Conservation (phyloP, 2,797 vertebrate species). For the Pelobates cultripes region DNA sequence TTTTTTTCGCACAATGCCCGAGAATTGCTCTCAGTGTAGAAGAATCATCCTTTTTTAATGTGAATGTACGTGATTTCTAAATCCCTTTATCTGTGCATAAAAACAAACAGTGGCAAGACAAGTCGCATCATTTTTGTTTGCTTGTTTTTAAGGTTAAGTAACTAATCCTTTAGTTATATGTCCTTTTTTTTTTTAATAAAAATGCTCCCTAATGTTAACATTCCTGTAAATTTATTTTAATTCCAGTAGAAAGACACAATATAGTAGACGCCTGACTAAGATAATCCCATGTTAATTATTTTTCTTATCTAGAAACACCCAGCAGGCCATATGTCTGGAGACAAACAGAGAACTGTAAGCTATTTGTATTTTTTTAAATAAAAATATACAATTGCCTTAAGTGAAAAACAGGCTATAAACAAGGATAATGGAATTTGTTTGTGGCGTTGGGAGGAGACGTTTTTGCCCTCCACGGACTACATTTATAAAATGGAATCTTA, state of each 20-base stretch:
- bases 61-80: no score
- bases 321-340: slow-evolving; percentile 12
- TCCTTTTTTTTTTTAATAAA: neutral
- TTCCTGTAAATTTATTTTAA: neutral
- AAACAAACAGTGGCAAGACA: neutral
- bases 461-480: neutral
- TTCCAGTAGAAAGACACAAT: neutral
- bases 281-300: slow-evolving; percentile 8
- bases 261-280: neutral
- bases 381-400: slow-evolving; percentile 23
- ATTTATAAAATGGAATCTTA: neutral
- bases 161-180: neutral
- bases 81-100: no score
- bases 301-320: neutral
- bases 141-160: neutral
- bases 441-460: neutral
- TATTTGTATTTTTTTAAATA: slow-evolving; percentile 17
- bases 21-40: no score
- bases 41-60: no score
- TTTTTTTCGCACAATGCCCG: no score
- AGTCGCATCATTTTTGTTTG: neutral
- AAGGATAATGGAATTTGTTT: slow-evolving; percentile 8
- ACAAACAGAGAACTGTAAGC: neutral
- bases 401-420: slow-evolving; percentile 6
- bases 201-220: neutral